Conservation (phyloP, 2,888 invertebrate species). For the Harmothoe impar region DNA sequence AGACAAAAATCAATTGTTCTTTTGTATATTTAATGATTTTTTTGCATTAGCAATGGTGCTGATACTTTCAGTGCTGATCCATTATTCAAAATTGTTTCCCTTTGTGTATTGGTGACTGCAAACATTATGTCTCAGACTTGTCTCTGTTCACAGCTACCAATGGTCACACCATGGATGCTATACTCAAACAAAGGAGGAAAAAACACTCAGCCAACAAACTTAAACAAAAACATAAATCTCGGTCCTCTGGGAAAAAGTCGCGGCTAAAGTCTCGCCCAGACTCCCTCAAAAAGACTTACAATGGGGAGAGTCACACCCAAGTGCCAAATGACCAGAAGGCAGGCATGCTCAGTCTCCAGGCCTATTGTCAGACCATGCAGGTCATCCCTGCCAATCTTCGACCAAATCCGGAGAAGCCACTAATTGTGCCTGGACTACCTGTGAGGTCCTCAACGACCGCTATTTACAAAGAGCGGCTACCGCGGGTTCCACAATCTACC, state of each 20-base stretch:
- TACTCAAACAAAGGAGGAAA: not conserved
- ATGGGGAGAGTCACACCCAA: not conserved
- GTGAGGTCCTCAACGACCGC: not conserved
- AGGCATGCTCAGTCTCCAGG: not conserved
- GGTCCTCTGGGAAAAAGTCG: constrained; percentile 8
- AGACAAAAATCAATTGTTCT: too few species aligned
- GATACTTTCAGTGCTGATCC: too few species aligned
- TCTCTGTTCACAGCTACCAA: not conserved
- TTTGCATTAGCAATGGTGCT: too few species aligned
- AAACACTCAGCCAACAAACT: constrained; percentile 2
- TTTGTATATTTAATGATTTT: too few species aligned
- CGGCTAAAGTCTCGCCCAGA: not conserved
- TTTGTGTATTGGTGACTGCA: too few species aligned
- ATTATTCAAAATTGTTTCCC: too few species aligned
- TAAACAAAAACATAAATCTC: not conserved
- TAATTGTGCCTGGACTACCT: not conserved
- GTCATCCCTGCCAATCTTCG: not conserved
- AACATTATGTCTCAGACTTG: too few species aligned
- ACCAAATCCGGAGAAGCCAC: constrained; percentile 5
- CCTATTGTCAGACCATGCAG: constrained; percentile 35
- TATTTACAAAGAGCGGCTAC: constrained; percentile 25
- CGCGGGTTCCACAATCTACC: constrained; percentile 6
- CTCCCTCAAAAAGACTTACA: not conserved
- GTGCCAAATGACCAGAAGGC: not conserved
- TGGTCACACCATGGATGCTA: not conserved